phyloP scores from a whole-genome alignment of 2,888 invertebrate species.

The Seira ritae region DNA sequence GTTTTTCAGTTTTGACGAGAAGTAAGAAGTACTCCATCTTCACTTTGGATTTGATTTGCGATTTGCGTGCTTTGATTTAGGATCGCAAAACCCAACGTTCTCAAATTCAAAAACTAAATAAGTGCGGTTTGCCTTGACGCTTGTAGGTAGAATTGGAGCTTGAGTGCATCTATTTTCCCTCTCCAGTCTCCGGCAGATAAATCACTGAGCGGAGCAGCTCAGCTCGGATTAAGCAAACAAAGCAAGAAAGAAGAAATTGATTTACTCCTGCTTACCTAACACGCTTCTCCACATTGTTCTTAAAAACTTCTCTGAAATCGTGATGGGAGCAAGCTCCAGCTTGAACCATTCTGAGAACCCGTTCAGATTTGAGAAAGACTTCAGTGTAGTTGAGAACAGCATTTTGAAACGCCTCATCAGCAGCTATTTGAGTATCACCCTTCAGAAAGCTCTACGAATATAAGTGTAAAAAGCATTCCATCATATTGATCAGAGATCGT shows the following conservation, averaged over 20 bases:
- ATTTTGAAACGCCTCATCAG: slow-evolving; percentile 98
- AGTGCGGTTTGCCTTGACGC: no score
- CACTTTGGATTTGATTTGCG: no score
- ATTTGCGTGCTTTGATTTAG: no score
- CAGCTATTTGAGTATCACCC: slow-evolving; percentile 98
- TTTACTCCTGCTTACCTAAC: slow-evolving; percentile 82
- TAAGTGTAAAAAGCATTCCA: slow-evolving; percentile 62
- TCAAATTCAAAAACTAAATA: no score
- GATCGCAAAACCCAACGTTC: no score
- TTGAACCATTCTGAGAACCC: slow-evolving; percentile 96
- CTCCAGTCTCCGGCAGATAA: no score
- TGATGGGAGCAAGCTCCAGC: slow-evolving; percentile 98
- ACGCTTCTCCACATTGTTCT: slow-evolving; percentile 98
- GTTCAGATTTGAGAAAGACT: slow-evolving; percentile 97
- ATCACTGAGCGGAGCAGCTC: no score
- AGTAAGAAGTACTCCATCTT: no score
- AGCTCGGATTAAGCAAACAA: background rate
- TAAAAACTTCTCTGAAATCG: slow-evolving; percentile 98
- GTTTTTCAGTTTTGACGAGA: no score
- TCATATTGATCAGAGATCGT: background rate
- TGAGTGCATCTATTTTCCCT: no score
- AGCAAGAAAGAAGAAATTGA: slow-evolving; percentile 26
- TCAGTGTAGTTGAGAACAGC: slow-evolving; percentile 97
- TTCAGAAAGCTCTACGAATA: slow-evolving; percentile 89
- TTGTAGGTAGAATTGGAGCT: no score